Base-by-base conservation (phyloP, 2,888 invertebrate genomes). In the Dryocosmus kuriphilus region DNA sequence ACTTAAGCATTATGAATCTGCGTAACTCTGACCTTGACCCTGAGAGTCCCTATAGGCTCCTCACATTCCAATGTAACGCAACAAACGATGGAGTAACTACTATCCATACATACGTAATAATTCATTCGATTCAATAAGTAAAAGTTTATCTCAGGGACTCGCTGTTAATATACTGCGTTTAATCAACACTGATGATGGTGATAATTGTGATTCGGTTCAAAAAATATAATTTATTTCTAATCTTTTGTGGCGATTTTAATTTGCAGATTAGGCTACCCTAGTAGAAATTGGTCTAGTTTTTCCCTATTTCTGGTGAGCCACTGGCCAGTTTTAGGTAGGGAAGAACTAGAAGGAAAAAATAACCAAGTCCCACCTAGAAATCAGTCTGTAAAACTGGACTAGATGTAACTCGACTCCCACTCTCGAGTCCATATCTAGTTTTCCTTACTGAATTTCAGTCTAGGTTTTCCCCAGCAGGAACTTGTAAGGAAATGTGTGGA, bases 51-150 rank as follows among this genome's bases (percentile, higher is more conserved):
- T 71, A 30, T 46, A 30, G 67, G 46, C 30, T 51, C 30, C 30
- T 71, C 67, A n/a, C 67, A 71, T 71, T 71, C 67, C 67, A 71
- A 71, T 46, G 67, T 71, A 71, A 71, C 67, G 67, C 67, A 71
- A 51, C 67, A 71, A 71, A 19, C 67, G 51, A 71, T 51, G 67
- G 46, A 71, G 46, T 71, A 71, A 46, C 38, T 38, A 65, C 22
- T n/a, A 62, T 24, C 24, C 24, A 38, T 14, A 11, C 19, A 27
- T 41, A 46, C 8, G 9, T 46, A 46, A 46, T 27, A 67, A 46
- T 46, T 24, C 41, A 27, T 35, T 71, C 46, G 51, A 71, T 32
- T 30, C 9, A 51, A 51, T 51, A 32, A 71, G n/a, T 35, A 63
- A 35, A 63, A 71, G 30, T 46, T 51, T 30, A 71, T 32, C 19